Evolutionary conservation across 2,797 vertebrate species (phyloP).

Genomic region (Ctenochaetus hawaiiensis): DNA sequence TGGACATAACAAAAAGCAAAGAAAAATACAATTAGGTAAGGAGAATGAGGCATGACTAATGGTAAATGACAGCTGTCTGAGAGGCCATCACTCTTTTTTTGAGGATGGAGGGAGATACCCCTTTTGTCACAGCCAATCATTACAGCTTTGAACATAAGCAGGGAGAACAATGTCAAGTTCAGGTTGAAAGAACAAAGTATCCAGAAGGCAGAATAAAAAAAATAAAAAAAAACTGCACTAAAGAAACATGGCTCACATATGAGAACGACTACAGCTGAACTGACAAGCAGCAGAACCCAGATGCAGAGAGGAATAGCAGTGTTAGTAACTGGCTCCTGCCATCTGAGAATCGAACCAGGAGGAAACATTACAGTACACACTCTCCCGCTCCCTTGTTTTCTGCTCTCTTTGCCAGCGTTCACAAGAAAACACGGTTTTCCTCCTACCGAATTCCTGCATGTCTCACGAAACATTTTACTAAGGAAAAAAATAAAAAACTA

Average conservation of each 20-base stretch:
- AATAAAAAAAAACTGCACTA: constrained; percentile 74
- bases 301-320: constrained; percentile 62
- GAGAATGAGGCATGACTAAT: constrained; percentile 73
- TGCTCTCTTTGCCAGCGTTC: constrained; percentile 62
- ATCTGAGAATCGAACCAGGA: constrained; percentile 74
- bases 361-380: constrained; percentile 70
- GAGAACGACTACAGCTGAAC: constrained; percentile 72
- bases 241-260: constrained; percentile 78
- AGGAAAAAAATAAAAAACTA: constrained; percentile 6
- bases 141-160: constrained; percentile 75
- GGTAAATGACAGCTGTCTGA: constrained; percentile 84
- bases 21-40: constrained; percentile 75
- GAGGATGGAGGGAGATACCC: constrained; percentile 73
- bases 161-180: constrained; percentile 83
- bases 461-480: constrained; percentile 58
- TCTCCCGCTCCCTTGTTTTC: constrained; percentile 60
- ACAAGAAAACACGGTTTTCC: constrained; percentile 67
- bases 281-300: constrained; percentile 76
- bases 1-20: constrained; percentile 56
- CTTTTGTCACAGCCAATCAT: constrained; percentile 85
- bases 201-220: constrained; percentile 62
- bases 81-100: constrained; percentile 75
- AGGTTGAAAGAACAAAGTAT: constrained; percentile 81
- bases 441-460: constrained; percentile 55
- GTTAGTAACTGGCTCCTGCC: constrained; percentile 78